Evolutionary conservation across 1,140 invertebrate genomes (phyloP), one percentile per base, ranked within the genome.

Genomic region (Leptinotarsa defecta): DNA sequence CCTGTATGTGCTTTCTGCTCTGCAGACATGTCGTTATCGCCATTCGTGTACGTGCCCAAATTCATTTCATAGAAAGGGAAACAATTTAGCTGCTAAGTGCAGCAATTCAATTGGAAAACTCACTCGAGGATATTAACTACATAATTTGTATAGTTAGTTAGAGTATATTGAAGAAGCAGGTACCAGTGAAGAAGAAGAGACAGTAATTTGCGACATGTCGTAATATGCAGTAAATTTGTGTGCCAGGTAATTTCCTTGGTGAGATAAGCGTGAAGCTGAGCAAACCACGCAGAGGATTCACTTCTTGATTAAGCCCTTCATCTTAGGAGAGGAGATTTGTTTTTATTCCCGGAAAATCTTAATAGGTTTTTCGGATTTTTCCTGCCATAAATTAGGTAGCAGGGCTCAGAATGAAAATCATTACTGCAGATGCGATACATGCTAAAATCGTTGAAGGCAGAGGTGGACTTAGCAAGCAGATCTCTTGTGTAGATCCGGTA

Each of bases 61-160:
- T 48, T 70, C 34, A 48, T 70, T 43, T 22, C 68, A 20, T 49
- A 20, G 68, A 57, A 57, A 70, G 34, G 68, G 48, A 70, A 68
- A 68, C 43, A 68, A 43, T 68, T 68, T 68, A 22, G 24, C 65
- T 68, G 65, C 52, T 57, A 57, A 71, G 49, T 34, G 43, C 27
- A 71, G 11, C 70, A 62, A 62, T 61, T 34, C 49, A 62, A 71
- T 24, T 62, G 52, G 68, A 71, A 71, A 71, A 71, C 57, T 71
- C 24, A 49, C 17, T 48, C 22, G 68, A 19, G 48, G 70, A 71
- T 71, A 71, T 71, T 71, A 71, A 71, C 20, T 71, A 27, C 34
- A 71, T 71, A 71, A 71, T 71, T 61, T 71, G 70, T 71, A 71
- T 71, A 62, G 70, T 57, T 71, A 71, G 70, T 71, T 71, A 71